Evolutionary conservation across 2,888 invertebrate genomes (phyloP).

Genomic region (Phymatocera aterrima): DNA sequence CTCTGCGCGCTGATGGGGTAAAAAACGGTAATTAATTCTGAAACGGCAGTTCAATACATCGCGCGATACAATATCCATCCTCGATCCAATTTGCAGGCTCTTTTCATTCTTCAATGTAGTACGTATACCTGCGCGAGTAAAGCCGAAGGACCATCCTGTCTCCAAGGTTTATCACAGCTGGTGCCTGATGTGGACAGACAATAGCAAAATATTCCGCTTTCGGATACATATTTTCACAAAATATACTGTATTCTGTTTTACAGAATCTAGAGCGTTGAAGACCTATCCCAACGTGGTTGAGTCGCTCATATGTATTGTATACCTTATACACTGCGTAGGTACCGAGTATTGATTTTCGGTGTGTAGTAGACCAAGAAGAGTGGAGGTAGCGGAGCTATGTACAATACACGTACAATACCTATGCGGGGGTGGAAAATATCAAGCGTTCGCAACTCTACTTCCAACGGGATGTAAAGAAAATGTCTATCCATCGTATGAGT

Average conservation of each 20-base stretch:
- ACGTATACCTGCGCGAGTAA: too few relatives aligned
- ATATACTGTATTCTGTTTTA: neutral
- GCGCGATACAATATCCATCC: neutral
- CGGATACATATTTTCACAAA: neutral
- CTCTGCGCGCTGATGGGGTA: slow-evolving; percentile 48
- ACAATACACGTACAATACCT: too few relatives aligned
- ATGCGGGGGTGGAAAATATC: neutral
- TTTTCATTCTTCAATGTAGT: slow-evolving; percentile 4
- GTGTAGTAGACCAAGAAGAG: neutral
- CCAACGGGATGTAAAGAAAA: neutral
- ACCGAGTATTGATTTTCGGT: slow-evolving; percentile 27
- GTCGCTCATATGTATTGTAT: too few relatives aligned
- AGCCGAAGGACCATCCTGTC: neutral
- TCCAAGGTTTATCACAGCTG: neutral
- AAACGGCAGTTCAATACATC: slow-evolving; percentile 24
- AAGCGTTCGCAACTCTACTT: neutral
- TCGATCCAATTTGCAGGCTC: slow-evolving; percentile 14
- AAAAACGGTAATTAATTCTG: slow-evolving; percentile 10
- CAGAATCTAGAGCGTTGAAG: slow-evolving; percentile 17
- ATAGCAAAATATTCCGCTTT: neutral
- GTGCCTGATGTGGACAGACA: neutral
- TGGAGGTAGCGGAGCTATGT: too few relatives aligned
- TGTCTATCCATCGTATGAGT: neutral
- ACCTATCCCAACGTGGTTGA: slow-evolving; percentile 31
- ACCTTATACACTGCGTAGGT: neutral